phyloP scores from a whole-genome alignment of 2,888 invertebrate species.

The Ganaspis brasiliensis region DNA sequence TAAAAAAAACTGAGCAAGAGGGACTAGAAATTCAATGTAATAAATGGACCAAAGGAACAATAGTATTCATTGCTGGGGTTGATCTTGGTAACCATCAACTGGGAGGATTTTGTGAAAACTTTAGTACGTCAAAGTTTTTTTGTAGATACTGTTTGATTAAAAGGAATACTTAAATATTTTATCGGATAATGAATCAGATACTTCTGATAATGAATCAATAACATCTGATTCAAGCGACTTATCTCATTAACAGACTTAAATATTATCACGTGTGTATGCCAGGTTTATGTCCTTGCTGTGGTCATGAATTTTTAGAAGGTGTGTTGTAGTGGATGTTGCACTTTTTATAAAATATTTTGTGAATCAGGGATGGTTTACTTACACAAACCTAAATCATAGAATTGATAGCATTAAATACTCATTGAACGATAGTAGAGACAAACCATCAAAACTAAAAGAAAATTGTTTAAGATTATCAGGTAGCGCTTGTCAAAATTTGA shows the following conservation, averaged over 20 bases:
- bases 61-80: slow-evolving; percentile 61
- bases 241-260: slow-evolving; percentile 49
- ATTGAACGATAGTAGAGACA: slow-evolving; percentile 53
- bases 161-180: not conserved
- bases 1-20: slow-evolving; percentile 62
- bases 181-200: not conserved
- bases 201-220: too few relatives aligned
- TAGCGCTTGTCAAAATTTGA: too few relatives aligned
- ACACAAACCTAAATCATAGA: slow-evolving; percentile 45
- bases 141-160: too few relatives aligned
- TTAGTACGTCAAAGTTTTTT: slow-evolving; percentile 61
- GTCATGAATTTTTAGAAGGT: slow-evolving; percentile 58
- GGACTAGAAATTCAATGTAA: slow-evolving; percentile 52
- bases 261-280: slow-evolving; percentile 55
- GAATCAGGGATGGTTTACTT: slow-evolving; percentile 55
- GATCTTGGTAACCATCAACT: too few relatives aligned
- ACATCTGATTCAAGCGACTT: not conserved
- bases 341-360: slow-evolving; percentile 51
- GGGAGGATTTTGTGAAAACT: slow-evolving; percentile 68
- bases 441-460: slow-evolving; percentile 49
- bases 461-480: slow-evolving; percentile 47
- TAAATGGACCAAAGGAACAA: slow-evolving; percentile 54
- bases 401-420: slow-evolving; percentile 51
- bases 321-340: slow-evolving; percentile 49
- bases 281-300: slow-evolving; percentile 59